These are phyloP conservation scores for Pachyuromys duprasi DNA, from an alignment of 2,797 vertebrate genomes.

Conservation along the genomic window DNA sequence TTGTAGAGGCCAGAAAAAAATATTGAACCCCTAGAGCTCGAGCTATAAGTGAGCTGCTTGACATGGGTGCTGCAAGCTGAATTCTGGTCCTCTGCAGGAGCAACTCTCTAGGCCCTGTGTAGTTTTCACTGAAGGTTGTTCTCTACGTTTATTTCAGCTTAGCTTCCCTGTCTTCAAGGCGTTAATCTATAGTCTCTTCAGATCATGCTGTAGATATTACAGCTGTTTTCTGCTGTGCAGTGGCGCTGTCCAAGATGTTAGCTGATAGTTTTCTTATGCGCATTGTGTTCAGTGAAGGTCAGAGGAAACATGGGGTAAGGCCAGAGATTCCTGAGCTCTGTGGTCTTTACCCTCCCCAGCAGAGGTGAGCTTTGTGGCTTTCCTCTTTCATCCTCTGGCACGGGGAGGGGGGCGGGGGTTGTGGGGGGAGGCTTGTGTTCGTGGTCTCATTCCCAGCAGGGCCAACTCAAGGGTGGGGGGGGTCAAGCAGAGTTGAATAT, in stretches of 20 bases:
- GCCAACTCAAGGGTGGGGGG: background rate
- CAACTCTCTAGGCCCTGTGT: too few species aligned
- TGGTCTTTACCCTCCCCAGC: background rate
- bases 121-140: too few species aligned
- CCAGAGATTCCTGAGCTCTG: background rate
- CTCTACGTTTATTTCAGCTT: too few species aligned
- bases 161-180: constrained; percentile 8
- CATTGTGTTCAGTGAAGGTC: background rate
- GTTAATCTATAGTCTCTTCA: background rate
- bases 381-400: background rate
- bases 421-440: too few species aligned
- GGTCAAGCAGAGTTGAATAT: background rate
- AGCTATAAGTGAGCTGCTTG: too few species aligned
- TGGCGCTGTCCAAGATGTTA: background rate
- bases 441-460: background rate
- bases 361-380: background rate
- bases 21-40: too few species aligned
- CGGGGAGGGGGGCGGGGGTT: too few species aligned
- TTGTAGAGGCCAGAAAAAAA: too few species aligned
- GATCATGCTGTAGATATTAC: background rate
- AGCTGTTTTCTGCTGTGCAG: background rate
- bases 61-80: too few species aligned
- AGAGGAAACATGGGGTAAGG: background rate
- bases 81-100: too few species aligned
- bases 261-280: too few species aligned